Conservation (phyloP, 2,888 invertebrate species). For the Formica aserva region DNA sequence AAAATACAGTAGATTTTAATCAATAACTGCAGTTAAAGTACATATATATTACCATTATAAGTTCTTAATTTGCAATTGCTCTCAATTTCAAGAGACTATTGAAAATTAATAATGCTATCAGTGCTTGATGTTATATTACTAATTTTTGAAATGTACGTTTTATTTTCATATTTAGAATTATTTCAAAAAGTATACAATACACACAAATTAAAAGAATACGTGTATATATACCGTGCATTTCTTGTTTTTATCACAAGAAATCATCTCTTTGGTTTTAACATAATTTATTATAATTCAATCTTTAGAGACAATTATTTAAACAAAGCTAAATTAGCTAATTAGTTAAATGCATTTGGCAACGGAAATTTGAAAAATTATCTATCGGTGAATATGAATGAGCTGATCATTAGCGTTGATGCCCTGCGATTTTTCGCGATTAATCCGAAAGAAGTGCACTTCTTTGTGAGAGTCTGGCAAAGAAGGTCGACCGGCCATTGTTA, state of each 20-base stretch:
- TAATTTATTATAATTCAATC: background rate
- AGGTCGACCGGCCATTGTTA: conserved; percentile 31
- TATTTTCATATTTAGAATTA: background rate
- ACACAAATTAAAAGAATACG: background rate
- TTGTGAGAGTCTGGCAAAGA: conserved; percentile 10
- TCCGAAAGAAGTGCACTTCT: conserved; percentile 17
- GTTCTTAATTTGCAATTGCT: background rate
- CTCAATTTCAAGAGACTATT: background rate
- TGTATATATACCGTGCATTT: background rate
- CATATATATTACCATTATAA: background rate
- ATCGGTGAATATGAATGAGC: background rate
- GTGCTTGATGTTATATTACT: background rate
- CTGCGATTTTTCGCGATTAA: conserved; percentile 25
- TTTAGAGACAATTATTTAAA: background rate
- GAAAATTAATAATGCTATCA: background rate
- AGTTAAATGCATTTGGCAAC: background rate
- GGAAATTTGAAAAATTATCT: background rate
- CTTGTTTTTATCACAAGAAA: background rate
- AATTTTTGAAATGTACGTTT: background rate
- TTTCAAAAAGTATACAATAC: too few species aligned
- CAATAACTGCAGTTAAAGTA: background rate
- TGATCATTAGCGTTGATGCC: conserved; percentile 3
- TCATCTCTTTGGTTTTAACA: background rate
- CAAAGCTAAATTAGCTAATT: background rate
- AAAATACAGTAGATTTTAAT: conserved; percentile 6